Base-by-base conservation (phyloP, 2,797 vertebrate genomes). In the Neosilurus hyrtlii region DNA sequence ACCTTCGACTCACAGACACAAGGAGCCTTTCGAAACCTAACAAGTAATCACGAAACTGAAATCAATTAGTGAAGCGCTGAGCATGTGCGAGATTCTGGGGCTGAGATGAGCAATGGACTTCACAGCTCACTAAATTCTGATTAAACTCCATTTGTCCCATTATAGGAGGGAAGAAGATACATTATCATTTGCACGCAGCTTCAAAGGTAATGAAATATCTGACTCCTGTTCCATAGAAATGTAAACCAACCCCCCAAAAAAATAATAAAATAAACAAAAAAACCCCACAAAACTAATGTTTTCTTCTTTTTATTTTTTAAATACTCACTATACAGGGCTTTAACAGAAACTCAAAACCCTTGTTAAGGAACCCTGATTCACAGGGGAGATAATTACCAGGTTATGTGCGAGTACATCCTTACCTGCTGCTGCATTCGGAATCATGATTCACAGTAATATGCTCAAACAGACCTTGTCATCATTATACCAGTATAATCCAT, bases 11-110 rank as follows among this genome's bases (percentile, higher is more conserved):
- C 37, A 7, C 67, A 73, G 75, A 87, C 76, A 62, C 80, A 84
- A 81, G 86, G 85, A 84, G 79, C 81, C 85, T 86, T 67, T 88
- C 91, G 87, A 71, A 87, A 89, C 89, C 82, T 79, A 83, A 89
- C 90, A 90, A 92, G 86, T 86, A 88, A 91, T 90, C 84, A 73
- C 85, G 72, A 24, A 63, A 87, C 86, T 83, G 77, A 91, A 92
- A 92, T 91, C 90, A 93, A 92, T 93, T 90, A 91, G 88, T 52
- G 30, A 24, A 73, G 70, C 72, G 80, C 54, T 5, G 71, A 71
- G 43, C 20, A 74, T n/a, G 24, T 67, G 80, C 51, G 37, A 57
- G 63, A 85, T 81, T 76, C 84, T 2, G 81, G 43, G 14, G 68
- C 56, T 65, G 67, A 83, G 84, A 83, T 81, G 63, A 79, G 82